Percentiles rank a stretch among this genome's conserved stretches.
Evolutionary conservation across 2,113 vertebrate genomes (phyloP).

Genomic region (Mesembrinibis cayennensis): DNA sequence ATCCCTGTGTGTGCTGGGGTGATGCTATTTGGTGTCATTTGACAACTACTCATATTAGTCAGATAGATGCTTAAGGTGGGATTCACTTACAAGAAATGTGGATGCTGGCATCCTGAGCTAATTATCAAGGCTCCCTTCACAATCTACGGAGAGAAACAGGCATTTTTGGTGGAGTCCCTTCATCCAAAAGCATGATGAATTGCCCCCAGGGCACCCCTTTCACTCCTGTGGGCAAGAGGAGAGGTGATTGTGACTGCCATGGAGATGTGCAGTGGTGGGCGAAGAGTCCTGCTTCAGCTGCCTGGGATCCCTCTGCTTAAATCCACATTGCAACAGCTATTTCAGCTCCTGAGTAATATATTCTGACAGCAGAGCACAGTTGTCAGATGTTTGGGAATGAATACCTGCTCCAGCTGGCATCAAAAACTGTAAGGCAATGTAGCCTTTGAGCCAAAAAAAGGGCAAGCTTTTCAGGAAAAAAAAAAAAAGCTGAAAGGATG

Average conservation of each 20-base stretch:
- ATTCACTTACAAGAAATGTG: background rate
- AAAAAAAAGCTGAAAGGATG: background rate
- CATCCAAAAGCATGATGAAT: background rate
- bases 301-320: background rate
- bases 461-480: background rate
- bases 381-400: background rate
- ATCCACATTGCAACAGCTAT: fast-evolving
- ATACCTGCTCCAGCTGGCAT: background rate
- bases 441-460: background rate
- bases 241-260: background rate
- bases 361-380: background rate
- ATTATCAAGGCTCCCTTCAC: background rate
- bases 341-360: background rate
- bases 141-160: background rate
- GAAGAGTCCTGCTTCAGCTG: background rate
- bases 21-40: too few relatives aligned
- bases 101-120: background rate
- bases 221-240: background rate
- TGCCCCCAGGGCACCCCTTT: background rate
- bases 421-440: background rate
- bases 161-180: background rate
- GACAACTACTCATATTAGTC: too few relatives aligned
- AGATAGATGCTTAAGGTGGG: background rate
- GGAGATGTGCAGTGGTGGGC: background rate
- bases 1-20: too few relatives aligned